Conservation (phyloP, 2,113 vertebrate genomes). For the Prochilodus magdalenae region DNA sequence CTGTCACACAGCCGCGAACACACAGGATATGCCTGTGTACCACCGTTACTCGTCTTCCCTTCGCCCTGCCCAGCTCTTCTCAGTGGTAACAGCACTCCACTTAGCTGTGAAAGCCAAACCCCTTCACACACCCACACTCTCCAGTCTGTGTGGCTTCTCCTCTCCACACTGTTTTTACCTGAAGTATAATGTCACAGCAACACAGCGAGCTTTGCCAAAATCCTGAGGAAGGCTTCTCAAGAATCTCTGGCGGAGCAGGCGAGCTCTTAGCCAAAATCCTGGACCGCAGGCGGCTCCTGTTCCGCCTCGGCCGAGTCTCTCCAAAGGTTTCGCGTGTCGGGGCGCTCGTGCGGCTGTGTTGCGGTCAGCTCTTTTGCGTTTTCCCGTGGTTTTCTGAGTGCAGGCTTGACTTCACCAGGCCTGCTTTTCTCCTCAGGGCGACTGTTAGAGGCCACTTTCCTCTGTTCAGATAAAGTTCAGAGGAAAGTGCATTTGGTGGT, state of each 20-base stretch:
- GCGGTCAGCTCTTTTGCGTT: slow-evolving; percentile 37
- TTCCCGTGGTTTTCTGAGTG: slow-evolving; percentile 16
- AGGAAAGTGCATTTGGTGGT: neutral
- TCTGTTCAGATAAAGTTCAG: neutral
- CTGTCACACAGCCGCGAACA: neutral
- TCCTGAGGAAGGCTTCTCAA: too few species aligned
- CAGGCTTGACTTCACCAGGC: neutral
- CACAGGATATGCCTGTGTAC: neutral
- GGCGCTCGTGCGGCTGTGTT: neutral
- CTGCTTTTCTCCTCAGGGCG: neutral
- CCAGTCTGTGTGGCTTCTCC: neutral
- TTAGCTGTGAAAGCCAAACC: neutral
- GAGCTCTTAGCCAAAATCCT: slow-evolving; percentile 12
- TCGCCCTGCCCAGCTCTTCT: neutral
- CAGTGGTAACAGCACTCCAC: slow-evolving; percentile 1
- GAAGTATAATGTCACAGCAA: too few species aligned
- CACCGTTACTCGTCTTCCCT: neutral
- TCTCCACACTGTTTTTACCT: slow-evolving; percentile 14
- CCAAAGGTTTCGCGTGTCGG: slow-evolving; percentile 17
- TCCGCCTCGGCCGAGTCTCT: slow-evolving; percentile 1
- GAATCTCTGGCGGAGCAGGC: neutral
- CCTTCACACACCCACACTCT: neutral
- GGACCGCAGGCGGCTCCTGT: slow-evolving; percentile 39
- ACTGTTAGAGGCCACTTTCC: neutral
- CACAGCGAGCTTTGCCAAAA: too few species aligned